Evolutionary conservation across 1,140 invertebrate species (phyloP).

Genomic region (Coboldia fuscipes): DNA sequence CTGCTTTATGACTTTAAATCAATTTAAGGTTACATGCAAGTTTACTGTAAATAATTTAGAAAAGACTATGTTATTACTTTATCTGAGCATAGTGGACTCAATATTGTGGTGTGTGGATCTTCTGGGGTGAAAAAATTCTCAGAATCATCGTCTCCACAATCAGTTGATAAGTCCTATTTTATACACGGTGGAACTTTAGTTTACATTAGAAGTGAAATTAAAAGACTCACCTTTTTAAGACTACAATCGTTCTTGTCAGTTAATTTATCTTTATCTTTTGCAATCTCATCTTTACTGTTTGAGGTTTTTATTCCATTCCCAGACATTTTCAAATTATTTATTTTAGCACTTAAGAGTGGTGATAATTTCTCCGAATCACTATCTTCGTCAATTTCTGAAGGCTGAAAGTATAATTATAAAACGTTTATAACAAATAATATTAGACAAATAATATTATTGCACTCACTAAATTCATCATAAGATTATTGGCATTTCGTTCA

Average conservation of each 20-base stretch:
- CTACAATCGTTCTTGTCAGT: too few species aligned
- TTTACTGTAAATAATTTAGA: background rate
- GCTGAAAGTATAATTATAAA: constrained; percentile 9
- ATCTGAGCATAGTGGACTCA: constrained; percentile 25
- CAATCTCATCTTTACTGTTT: background rate
- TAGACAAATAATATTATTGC: too few species aligned
- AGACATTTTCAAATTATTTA: constrained; percentile 8
- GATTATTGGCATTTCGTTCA: constrained; percentile 23
- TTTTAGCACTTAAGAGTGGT: constrained; percentile 36
- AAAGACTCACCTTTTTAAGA: too few species aligned
- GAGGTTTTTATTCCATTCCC: background rate
- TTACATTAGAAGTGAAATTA: too few species aligned
- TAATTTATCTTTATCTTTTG: too few species aligned
- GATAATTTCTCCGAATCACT: constrained; percentile 63
- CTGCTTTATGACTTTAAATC: background rate
- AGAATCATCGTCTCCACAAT: constrained; percentile 32
- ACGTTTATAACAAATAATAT: constrained; percentile 2
- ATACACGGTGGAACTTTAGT: too few species aligned
- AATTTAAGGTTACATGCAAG: background rate
- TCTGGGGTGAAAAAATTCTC: constrained; percentile 50
- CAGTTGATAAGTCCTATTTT: too few species aligned
- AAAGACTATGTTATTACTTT: constrained; percentile 6
- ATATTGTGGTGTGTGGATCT: constrained; percentile 36
- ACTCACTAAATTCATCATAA: constrained; percentile 3
- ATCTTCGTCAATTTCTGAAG: constrained; percentile 37